Conservation (phyloP, 1,140 invertebrate species). For the Anastatus disparis region DNA sequence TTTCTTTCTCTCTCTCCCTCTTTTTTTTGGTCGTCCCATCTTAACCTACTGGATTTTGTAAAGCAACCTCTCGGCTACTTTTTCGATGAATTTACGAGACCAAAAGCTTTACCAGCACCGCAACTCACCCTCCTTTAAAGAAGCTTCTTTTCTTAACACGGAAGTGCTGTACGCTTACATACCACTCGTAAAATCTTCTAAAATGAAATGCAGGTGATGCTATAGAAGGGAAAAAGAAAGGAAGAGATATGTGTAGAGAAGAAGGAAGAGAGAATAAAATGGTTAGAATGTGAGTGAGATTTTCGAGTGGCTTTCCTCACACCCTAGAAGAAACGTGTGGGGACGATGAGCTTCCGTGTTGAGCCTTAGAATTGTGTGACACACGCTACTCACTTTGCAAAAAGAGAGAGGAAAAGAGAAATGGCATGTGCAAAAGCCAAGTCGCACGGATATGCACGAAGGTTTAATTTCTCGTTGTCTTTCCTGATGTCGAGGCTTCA, state of each 20-base stretch:
- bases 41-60: conserved; percentile 5
- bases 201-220: conserved; percentile 33
- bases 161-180: background rate
- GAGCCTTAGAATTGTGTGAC: conserved; percentile 4
- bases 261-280: background rate
- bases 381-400: no score
- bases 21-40: background rate
- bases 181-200: conserved; percentile 26
- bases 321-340: no score
- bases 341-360: background rate
- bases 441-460: conserved; percentile 1
- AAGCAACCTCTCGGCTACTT: conserved; percentile 13
- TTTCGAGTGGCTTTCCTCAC: conserved; percentile 11
- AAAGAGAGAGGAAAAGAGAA: no score
- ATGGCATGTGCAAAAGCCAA: conserved; percentile 5
- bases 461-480: conserved; percentile 35
- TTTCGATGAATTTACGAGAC: conserved; percentile 28
- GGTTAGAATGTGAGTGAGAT: background rate
- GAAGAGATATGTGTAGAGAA: background rate
- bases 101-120: no score
- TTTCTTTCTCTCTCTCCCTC: background rate
- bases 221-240: background rate
- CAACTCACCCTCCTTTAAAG: no score
- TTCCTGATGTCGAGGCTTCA: background rate
- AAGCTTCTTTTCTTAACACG: background rate